These are phyloP conservation scores for Lagocephalus sceleratus DNA, from an alignment of 2,797 vertebrate genomes.

Conservation along the genomic window DNA sequence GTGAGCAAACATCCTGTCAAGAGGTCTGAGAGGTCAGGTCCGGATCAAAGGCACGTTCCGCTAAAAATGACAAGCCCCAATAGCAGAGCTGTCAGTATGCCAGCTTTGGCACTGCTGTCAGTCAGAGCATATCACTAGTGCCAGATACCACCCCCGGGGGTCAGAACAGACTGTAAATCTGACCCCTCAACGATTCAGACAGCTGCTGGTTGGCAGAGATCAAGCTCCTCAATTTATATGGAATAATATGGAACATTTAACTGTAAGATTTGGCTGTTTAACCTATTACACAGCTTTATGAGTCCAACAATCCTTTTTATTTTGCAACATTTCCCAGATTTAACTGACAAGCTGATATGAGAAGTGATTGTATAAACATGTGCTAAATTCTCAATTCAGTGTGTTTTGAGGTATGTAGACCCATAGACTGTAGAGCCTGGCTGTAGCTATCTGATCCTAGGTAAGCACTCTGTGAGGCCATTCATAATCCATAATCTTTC, in stretches of 20 bases:
- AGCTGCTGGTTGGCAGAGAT: constrained; percentile 44
- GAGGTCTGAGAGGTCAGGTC: constrained; percentile 62
- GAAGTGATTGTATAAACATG: not conserved
- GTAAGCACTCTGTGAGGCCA: not conserved
- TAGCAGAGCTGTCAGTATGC: constrained; percentile 63
- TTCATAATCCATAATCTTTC: not conserved
- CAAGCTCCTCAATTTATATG: constrained; percentile 11
- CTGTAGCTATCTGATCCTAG: constrained; percentile 1
- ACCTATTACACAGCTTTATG: not conserved
- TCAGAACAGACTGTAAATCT: constrained; percentile 14
- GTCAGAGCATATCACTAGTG: constrained; percentile 54
- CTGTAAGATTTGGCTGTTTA: constrained; percentile 1
- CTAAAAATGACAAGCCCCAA: constrained; percentile 66
- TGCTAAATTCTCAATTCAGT: not conserved
- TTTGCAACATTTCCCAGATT: not conserved
- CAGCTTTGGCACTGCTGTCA: constrained; percentile 58
- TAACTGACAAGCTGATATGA: not conserved
- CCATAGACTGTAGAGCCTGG: not conserved
- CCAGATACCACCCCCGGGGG: constrained; percentile 31
- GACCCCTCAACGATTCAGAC: constrained; percentile 43
- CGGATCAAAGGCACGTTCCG: constrained; percentile 62
- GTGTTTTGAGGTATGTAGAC: not conserved
- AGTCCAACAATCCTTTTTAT: not conserved
- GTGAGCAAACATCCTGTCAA: constrained; percentile 57
- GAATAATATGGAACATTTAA: constrained; percentile 30